Evolutionary conservation across 2,888 invertebrate genomes (phyloP).

Genomic region (Eristalinus sepulchralis): DNA sequence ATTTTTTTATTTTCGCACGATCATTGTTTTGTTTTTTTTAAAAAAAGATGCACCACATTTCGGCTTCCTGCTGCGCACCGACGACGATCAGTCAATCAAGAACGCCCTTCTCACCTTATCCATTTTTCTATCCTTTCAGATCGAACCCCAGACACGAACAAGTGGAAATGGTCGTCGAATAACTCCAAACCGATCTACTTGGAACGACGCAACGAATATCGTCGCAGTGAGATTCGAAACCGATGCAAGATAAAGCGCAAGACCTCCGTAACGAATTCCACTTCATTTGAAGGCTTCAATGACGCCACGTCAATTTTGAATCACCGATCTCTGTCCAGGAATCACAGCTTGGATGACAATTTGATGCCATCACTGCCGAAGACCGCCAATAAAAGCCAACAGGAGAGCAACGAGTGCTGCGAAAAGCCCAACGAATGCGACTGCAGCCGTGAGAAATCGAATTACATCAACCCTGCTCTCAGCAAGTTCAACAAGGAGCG

Average conservation of each 20-base stretch:
- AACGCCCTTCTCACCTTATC: not conserved
- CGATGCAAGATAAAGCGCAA: constrained; percentile 80
- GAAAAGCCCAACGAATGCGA: constrained; percentile 67
- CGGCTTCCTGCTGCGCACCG: constrained; percentile 47
- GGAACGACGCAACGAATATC: constrained; percentile 90
- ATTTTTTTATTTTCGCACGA: constrained; percentile 13
- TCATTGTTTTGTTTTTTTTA: constrained; percentile 34
- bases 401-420: constrained; percentile 48
- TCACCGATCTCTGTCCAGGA: constrained; percentile 72
- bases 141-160: constrained; percentile 80
- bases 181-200: constrained; percentile 95
- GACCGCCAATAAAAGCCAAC: constrained; percentile 66
- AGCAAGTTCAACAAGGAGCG: constrained; percentile 76
- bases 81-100: not conserved
- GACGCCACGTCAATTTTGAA: constrained; percentile 70
- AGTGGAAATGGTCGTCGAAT: constrained; percentile 82
- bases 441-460: constrained; percentile 72
- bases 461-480: constrained; percentile 19
- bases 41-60: constrained; percentile 48
- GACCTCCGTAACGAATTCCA: constrained; percentile 77
- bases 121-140: constrained; percentile 74
- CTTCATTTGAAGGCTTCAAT: constrained; percentile 78
- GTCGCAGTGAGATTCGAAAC: constrained; percentile 83
- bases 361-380: constrained; percentile 76
- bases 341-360: constrained; percentile 78